Evolutionary conservation across 2,113 vertebrate species (phyloP), one percentile per base, ranked within the genome.

Genomic region (Azemiops feae): DNA sequence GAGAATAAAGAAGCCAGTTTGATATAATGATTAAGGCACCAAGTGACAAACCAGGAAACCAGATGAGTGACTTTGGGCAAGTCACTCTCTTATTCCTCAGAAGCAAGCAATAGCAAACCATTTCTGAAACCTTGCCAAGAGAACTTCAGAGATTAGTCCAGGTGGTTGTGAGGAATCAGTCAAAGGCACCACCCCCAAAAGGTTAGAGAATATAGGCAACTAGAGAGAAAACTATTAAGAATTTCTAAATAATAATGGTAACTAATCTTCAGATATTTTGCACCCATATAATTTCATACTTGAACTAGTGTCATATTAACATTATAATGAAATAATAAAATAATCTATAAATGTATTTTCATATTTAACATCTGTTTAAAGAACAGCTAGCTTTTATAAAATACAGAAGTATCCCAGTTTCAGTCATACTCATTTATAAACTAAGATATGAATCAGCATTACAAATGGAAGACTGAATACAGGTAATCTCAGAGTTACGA

Each of bases 201-300:
- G 52, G 52, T 52, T 50, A 27, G 25, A 87, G 27, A 47, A n/a
- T 50, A 16, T 52, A 53, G 86, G 6, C 25, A 89, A 20, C 43
- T 58, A 89, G 54, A 64, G 47, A 81, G 7, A 81, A 74, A 39
- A 22, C 27, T 6, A n/a, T n/a, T 50, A 47, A 90, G 22, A 90
- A 90, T 69, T 27, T 50, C 45, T 47, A 64, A 45, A 50, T 30
- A 64, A 45, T 69, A 45, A 89, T 89, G 14, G 39, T 60, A 90
- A 34, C 16, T 47, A 45, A 45, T 90, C 7, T 54, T 91, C 85
- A 93, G 88, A 89, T 3, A 89, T 91, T 50, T 50, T 93, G 93
- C 88, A 34, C 89, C 88, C 14, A n/a, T 10, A 18, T 92, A 89
- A 93, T 87, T 92, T 94, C 91, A 93, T 53, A 53, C 1, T 14